phyloP scores from a whole-genome alignment of 2,797 vertebrate species.

The Sebastes vulpes region DNA sequence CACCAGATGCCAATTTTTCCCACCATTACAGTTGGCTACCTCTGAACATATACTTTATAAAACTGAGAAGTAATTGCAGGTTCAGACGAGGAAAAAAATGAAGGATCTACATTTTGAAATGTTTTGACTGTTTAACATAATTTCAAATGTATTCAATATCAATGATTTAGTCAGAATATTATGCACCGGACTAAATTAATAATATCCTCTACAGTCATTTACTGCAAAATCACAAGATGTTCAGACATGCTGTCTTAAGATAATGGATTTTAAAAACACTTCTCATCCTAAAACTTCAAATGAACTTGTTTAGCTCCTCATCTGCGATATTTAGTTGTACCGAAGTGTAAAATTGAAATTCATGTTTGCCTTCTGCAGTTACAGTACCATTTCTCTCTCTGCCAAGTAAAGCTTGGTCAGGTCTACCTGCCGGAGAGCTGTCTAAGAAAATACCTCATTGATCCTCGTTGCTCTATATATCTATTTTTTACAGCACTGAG shows the following conservation, averaged over 20 bases:
- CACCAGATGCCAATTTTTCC: slow-evolving; percentile 9
- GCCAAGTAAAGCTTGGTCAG: slow-evolving; percentile 42
- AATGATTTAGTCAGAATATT: not conserved
- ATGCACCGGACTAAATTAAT: not conserved
- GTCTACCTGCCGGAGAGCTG: slow-evolving; percentile 32
- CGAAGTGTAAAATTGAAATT: slow-evolving; percentile 43
- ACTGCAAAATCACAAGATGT: not conserved
- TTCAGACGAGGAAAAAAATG: not conserved
- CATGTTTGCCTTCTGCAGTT: slow-evolving; percentile 20
- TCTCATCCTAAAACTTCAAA: not conserved
- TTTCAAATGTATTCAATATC: not conserved
- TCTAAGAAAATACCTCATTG: slow-evolving; percentile 37
- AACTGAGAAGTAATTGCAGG: not conserved
- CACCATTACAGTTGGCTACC: slow-evolving; percentile 1
- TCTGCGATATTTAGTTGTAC: slow-evolving; percentile 18
- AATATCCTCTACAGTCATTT: not conserved
- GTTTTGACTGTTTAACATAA: not conserved
- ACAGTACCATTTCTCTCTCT: slow-evolving; percentile 23
- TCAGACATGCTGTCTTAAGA: slow-evolving; percentile 7
- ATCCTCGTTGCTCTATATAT: slow-evolving; percentile 30
- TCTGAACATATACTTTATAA: slow-evolving; percentile 1
- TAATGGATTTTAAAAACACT: slow-evolving; percentile 26
- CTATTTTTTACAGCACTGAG: slow-evolving; percentile 17
- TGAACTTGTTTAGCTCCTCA: not conserved
- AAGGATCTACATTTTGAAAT: not conserved